phyloP scores from a whole-genome alignment of 2,797 vertebrate species.

The Acrossocheilus wenchowensis region DNA sequence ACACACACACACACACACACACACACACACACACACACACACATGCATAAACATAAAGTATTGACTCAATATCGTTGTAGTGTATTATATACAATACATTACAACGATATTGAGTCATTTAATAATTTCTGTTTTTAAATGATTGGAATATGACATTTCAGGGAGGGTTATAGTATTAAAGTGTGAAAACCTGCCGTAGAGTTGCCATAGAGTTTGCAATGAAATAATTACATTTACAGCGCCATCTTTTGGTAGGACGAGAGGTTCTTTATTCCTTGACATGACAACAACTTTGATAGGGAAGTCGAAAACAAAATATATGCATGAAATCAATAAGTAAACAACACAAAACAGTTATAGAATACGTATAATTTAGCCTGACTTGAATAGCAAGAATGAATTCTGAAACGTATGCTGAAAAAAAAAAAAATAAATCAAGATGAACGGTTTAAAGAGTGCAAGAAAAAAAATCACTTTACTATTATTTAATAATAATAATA shows the following conservation, averaged over 20 bases:
- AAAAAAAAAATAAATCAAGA: not conserved
- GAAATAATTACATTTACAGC: not conserved
- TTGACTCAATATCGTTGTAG: no score
- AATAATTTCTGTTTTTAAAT: no score
- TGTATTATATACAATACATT: not conserved
- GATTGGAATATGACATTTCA: no score
- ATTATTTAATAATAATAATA: no score
- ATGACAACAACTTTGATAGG: not conserved
- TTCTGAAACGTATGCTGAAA: no score
- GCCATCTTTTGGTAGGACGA: slow-evolving; percentile 31
- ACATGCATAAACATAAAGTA: no score
- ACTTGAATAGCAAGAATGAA: not conserved
- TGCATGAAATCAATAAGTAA: not conserved
- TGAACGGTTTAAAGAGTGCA: not conserved
- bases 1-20: no score
- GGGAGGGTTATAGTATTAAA: not conserved
- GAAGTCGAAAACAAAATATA: not conserved
- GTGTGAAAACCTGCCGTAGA: not conserved
- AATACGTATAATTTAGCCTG: not conserved
- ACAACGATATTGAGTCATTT: not conserved
- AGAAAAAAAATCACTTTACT: not conserved
- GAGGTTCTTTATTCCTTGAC: not conserved
- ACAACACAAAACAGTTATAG: not conserved
- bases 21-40: no score
- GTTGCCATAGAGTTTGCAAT: not conserved